Evolutionary conservation across 2,113 vertebrate genomes (phyloP).

Genomic region (Anseranas semipalmata): DNA sequence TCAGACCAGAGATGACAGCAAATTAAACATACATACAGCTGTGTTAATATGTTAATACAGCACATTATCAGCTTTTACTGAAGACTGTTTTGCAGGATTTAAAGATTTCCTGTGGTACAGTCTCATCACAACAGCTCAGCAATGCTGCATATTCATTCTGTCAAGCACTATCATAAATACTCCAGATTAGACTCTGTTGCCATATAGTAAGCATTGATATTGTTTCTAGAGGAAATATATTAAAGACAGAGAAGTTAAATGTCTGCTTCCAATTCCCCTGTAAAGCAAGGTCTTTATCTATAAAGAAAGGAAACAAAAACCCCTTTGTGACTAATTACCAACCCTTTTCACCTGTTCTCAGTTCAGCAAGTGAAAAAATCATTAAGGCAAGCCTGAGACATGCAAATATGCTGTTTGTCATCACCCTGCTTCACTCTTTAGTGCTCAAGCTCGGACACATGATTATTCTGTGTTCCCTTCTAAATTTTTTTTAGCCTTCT

Average conservation of each 20-base stretch:
- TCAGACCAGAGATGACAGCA: neutral
- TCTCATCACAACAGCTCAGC: neutral
- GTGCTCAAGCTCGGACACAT: neutral
- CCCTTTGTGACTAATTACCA: neutral
- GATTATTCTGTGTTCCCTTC: neutral
- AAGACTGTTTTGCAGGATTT: neutral
- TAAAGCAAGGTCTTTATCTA: neutral
- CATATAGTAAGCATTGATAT: neutral
- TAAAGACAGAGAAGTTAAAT: neutral
- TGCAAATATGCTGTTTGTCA: neutral
- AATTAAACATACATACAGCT: fast-evolving
- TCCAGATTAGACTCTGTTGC: neutral
- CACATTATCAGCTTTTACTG: fast-evolving
- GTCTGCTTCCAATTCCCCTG: neutral
- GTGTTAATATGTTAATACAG: neutral
- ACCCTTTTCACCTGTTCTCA: neutral
- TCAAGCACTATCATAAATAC: neutral
- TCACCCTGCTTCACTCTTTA: neutral
- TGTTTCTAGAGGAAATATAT: neutral
- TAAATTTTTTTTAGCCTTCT: neutral
- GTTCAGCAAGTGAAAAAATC: neutral
- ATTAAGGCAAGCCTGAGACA: neutral
- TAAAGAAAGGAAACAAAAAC: neutral
- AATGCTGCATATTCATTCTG: neutral
- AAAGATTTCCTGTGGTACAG: neutral